These are phyloP conservation scores for Anabacerthia variegaticeps DNA, from an alignment of 2,797 vertebrate species.

Conservation along the genomic window DNA sequence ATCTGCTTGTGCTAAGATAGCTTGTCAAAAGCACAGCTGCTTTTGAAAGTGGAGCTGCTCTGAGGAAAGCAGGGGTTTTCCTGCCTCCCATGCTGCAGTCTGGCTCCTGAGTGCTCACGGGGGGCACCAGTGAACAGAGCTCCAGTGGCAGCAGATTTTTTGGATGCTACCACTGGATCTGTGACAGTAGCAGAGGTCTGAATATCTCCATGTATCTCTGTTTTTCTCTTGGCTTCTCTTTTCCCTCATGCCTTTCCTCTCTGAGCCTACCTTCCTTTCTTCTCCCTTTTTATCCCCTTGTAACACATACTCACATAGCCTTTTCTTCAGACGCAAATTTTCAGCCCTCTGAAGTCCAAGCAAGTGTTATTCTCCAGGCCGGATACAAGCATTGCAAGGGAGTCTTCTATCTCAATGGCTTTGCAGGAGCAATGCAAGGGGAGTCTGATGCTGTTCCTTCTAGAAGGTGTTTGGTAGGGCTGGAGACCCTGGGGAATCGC, in stretches of 20 bases:
- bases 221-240: neutral
- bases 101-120: neutral
- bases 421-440: neutral
- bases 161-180: neutral
- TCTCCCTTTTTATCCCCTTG: neutral
- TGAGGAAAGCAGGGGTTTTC: neutral
- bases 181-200: neutral
- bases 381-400: neutral
- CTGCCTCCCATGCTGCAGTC: neutral
- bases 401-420: neutral
- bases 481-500: neutral
- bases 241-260: neutral
- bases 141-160: neutral
- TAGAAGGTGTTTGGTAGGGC: neutral
- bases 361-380: neutral
- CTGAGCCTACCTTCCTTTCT: neutral
- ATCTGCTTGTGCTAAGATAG: neutral
- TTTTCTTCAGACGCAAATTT: neutral
- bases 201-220: neutral
- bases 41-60: neutral
- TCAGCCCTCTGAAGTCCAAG: neutral
- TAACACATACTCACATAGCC: neutral
- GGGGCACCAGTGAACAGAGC: neutral
- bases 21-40: neutral
- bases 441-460: neutral